Conservation (phyloP, 2,113 vertebrate species). For the Ammodytes marinus region DNA sequence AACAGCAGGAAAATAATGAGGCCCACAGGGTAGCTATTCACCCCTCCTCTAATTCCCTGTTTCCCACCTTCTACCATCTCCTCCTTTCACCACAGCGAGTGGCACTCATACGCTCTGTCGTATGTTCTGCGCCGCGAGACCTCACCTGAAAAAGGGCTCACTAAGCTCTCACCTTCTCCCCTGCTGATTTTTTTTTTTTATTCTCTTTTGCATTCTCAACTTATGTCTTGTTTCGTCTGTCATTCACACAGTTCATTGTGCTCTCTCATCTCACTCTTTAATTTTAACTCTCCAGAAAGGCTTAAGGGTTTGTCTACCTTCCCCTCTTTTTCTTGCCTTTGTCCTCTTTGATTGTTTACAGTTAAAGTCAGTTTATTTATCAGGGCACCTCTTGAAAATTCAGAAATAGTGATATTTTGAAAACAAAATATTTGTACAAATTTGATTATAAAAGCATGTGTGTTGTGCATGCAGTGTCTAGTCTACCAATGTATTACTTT, state of each 20-base stretch:
- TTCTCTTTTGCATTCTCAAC: constrained; percentile 20
- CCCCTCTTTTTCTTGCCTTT: constrained; percentile 1
- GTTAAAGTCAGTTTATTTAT: neutral
- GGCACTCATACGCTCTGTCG: constrained; percentile 56
- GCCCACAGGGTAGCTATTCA: constrained; percentile 85
- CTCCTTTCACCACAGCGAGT: constrained; percentile 69
- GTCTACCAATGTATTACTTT: neutral
- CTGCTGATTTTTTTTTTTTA: constrained; percentile 25
- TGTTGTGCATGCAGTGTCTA: neutral
- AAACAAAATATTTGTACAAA: neutral
- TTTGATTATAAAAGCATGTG: neutral
- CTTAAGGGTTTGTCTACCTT: constrained; percentile 3
- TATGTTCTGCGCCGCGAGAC: constrained; percentile 58
- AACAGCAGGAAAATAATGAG: constrained; percentile 91
- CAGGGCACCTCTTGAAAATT: neutral
- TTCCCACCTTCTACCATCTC: constrained; percentile 83
- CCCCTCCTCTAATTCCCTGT: constrained; percentile 79
- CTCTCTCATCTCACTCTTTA: constrained; percentile 18
- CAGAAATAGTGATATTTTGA: neutral
- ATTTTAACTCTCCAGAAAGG: constrained; percentile 21
- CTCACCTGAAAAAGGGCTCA: constrained; percentile 69
- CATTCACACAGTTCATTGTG: neutral
- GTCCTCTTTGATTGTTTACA: neutral
- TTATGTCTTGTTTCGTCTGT: constrained; percentile 24
- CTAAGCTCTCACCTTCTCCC: constrained; percentile 62